phyloP scores from a whole-genome alignment of 2,797 vertebrate species.

The Adrianichthys oophorus region DNA sequence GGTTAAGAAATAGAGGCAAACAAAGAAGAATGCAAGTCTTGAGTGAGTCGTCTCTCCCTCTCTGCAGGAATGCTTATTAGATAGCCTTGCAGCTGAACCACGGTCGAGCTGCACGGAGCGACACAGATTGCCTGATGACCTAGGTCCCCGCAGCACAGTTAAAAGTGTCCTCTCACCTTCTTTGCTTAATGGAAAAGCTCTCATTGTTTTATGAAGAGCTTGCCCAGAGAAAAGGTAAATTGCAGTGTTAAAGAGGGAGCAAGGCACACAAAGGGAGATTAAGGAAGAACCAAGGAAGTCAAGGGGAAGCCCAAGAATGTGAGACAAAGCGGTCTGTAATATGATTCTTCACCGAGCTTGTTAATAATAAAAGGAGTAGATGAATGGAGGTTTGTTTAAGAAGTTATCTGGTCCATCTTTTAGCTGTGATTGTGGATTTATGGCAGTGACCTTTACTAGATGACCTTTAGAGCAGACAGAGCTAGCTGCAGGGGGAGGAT shows the following conservation, averaged over 20 bases:
- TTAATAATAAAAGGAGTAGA: constrained; percentile 30
- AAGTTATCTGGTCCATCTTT: constrained; percentile 60
- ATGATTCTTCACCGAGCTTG: constrained; percentile 34
- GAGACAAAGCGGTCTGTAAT: constrained; percentile 32
- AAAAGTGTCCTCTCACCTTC: constrained; percentile 68
- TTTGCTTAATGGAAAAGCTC: constrained; percentile 67
- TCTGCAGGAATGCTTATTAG: constrained; percentile 61
- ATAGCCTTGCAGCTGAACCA: constrained; percentile 50
- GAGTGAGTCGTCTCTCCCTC: constrained; percentile 48
- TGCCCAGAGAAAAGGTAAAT: constrained; percentile 62
- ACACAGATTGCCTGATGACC: constrained; percentile 67
- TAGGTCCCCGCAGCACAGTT: constrained; percentile 60
- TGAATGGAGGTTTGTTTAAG: constrained; percentile 40
- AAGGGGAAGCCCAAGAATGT: constrained; percentile 34
- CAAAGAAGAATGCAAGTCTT: constrained; percentile 33
- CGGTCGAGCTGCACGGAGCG: constrained; percentile 47
- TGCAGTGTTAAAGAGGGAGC: constrained; percentile 55
- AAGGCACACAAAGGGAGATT: constrained; percentile 17
- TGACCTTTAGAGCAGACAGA: constrained; percentile 72
- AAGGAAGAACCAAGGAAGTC: constrained; percentile 26
- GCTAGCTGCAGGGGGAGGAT: constrained; percentile 41
- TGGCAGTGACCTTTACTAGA: constrained; percentile 69
- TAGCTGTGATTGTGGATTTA: constrained; percentile 64
- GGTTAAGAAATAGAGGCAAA: constrained; percentile 49
- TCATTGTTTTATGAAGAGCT: constrained; percentile 72